phyloP scores from a whole-genome alignment of 2,797 vertebrate species.

The Moxostoma hubbsi region DNA sequence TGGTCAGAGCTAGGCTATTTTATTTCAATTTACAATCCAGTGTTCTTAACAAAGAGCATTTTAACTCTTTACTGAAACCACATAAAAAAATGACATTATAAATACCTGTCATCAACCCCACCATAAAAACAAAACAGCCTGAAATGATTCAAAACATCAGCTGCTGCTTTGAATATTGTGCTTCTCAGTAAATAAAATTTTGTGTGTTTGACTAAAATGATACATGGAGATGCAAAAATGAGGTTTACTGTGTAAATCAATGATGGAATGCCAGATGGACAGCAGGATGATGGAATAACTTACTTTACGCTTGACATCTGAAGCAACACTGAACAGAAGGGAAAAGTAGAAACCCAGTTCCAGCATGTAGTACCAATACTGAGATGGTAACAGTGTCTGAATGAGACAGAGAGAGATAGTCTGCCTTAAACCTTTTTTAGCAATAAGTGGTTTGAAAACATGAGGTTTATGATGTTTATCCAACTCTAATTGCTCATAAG shows the following conservation, averaged over 20 bases:
- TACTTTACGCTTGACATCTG: slow-evolving; percentile 95
- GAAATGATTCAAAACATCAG: background rate
- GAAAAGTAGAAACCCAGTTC: slow-evolving; percentile 94
- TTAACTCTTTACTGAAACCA: background rate
- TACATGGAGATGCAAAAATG: slow-evolving; percentile 1
- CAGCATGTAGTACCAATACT: slow-evolving; percentile 92
- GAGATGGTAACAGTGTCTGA: slow-evolving; percentile 89
- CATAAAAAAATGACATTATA: background rate
- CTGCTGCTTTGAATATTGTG: slow-evolving; percentile 15
- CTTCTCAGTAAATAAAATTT: background rate
- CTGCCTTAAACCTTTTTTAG: background rate
- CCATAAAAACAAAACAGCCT: slow-evolving; percentile 20
- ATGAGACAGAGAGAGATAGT: background rate
- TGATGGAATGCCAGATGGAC: background rate
- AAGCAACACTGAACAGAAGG: slow-evolving; percentile 92
- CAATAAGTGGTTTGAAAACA: background rate
- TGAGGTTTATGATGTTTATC: background rate
- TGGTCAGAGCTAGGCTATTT: no score
- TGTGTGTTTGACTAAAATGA: slow-evolving; percentile 14
- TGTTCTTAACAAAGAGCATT: background rate
- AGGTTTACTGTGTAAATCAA: slow-evolving; percentile 1
- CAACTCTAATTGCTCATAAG: background rate
- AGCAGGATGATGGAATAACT: slow-evolving; percentile 69
- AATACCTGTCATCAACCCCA: background rate
- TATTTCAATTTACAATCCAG: no score